Conservation (phyloP, 2,113 vertebrate species). For the Montifringilla adamsi region DNA sequence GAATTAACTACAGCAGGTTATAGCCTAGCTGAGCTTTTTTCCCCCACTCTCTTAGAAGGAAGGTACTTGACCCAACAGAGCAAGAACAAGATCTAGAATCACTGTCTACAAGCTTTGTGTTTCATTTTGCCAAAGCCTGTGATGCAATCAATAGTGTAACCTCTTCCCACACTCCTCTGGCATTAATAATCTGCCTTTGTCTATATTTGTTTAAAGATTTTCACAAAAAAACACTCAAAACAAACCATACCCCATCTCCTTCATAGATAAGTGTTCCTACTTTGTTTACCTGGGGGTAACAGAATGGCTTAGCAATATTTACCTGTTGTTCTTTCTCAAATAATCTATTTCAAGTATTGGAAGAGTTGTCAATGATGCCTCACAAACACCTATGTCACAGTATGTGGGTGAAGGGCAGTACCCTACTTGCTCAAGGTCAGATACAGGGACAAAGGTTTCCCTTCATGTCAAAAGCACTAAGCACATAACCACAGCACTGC, state of each 20-base stretch:
- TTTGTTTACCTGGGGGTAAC: neutral
- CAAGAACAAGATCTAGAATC: neutral
- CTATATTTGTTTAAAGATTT: neutral
- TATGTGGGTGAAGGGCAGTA: neutral
- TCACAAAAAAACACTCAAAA: neutral
- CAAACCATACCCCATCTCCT: neutral
- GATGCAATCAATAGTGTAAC: neutral
- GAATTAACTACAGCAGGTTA: neutral
- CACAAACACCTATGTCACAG: neutral
- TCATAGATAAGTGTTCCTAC: neutral
- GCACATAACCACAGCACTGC: neutral
- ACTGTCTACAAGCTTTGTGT: neutral
- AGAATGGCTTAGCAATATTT: neutral
- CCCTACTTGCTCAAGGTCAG: neutral
- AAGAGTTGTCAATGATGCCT: neutral
- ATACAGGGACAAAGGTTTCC: neutral
- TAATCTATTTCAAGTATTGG: neutral
- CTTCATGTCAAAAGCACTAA: neutral
- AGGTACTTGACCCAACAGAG: neutral
- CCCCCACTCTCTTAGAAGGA: neutral
- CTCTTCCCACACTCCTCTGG: neutral
- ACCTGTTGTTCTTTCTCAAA: neutral
- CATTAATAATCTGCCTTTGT: neutral
- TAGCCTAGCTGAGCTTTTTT: neutral
- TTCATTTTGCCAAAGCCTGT: neutral